A percentile compares a stretch with the other conserved stretches of the same genome.
These are phyloP conservation scores for Valencia hispanica DNA, from an alignment of 2,797 vertebrate species.

Conservation along the genomic window DNA sequence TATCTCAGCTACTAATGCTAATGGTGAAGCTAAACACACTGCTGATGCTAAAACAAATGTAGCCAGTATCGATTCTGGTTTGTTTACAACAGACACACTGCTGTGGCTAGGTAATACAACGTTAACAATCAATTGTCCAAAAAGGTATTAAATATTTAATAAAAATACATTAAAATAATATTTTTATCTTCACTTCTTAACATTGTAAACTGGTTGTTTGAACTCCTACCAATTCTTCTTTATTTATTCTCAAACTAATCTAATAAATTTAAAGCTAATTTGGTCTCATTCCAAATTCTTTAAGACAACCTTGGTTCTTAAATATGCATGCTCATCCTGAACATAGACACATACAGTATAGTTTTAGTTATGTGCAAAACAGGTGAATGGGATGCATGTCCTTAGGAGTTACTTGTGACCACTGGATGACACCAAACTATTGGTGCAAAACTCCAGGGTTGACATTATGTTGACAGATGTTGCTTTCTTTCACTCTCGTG, in stretches of 20 bases:
- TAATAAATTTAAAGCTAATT: too few species aligned
- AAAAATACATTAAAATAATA: not conserved
- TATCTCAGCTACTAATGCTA: not conserved
- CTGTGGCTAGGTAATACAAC: not conserved
- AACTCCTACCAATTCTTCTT: too few species aligned
- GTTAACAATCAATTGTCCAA: not conserved
- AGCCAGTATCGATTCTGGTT: not conserved
- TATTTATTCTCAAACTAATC: too few species aligned
- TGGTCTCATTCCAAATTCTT: too few species aligned
- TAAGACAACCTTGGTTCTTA: too few species aligned
- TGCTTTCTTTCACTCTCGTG: conserved; percentile 32
- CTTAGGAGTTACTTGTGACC: conserved; percentile 49
- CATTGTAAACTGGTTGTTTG: too few species aligned
- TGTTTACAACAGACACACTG: not conserved
- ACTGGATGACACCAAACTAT: conserved; percentile 45
- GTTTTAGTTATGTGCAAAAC: conserved; percentile 49
- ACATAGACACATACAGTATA: conserved; percentile 25
- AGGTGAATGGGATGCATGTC: conserved; percentile 24
- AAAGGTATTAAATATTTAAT: not conserved
- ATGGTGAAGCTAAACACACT: not conserved
- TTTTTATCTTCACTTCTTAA: not conserved
- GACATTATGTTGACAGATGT: conserved; percentile 29
- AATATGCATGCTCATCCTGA: too few species aligned
- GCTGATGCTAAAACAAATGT: not conserved
- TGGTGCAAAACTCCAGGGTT: conserved; percentile 41